phyloP scores from a whole-genome alignment of 2,797 vertebrate genomes.

The Aeoliscus strigatus region DNA sequence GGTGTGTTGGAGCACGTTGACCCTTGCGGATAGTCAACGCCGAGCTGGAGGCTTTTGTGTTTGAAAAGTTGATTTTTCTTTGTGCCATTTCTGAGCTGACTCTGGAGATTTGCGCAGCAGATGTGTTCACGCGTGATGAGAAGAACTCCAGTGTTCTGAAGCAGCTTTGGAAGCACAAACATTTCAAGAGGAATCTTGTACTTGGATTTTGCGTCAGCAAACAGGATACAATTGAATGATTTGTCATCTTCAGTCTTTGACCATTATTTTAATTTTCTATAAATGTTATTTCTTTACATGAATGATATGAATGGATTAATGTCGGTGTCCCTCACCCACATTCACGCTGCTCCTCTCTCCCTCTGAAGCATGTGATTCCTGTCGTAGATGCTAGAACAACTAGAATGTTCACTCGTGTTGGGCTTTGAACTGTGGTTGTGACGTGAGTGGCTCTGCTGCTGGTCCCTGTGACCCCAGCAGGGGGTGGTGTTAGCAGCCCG shows the following conservation, averaged over 20 bases:
- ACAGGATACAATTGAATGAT: conserved; percentile 34
- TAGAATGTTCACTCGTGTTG: too few species aligned
- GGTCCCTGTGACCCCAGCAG: conserved; percentile 71
- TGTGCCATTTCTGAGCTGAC: too few species aligned
- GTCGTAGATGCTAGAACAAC: too few species aligned
- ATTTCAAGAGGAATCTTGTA: too few species aligned
- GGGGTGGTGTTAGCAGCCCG: conserved; percentile 66
- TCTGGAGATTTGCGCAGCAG: too few species aligned
- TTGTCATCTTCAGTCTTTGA: conserved; percentile 75
- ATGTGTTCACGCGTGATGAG: too few species aligned
- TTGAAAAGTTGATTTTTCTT: too few species aligned
- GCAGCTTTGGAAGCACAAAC: too few species aligned
- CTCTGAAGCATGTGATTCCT: conserved; percentile 75
- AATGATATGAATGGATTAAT: conserved; percentile 83
- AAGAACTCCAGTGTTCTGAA: too few species aligned
- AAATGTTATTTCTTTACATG: conserved; percentile 80
- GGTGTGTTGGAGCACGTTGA: too few species aligned
- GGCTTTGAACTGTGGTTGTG: conserved; percentile 59
- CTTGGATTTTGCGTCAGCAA: conserved; percentile 35
- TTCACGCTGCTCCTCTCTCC: conserved; percentile 80
- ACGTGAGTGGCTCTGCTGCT: conserved; percentile 67
- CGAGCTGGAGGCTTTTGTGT: too few species aligned
- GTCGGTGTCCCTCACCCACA: conserved; percentile 82
- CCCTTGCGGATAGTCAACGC: too few species aligned
- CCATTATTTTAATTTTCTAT: conserved; percentile 80